A percentile compares a stretch with the other conserved stretches of the same genome.
These are phyloP conservation scores for Triops cancriformis DNA, from an alignment of 1,140 invertebrate species.

Conservation along the genomic window DNA sequence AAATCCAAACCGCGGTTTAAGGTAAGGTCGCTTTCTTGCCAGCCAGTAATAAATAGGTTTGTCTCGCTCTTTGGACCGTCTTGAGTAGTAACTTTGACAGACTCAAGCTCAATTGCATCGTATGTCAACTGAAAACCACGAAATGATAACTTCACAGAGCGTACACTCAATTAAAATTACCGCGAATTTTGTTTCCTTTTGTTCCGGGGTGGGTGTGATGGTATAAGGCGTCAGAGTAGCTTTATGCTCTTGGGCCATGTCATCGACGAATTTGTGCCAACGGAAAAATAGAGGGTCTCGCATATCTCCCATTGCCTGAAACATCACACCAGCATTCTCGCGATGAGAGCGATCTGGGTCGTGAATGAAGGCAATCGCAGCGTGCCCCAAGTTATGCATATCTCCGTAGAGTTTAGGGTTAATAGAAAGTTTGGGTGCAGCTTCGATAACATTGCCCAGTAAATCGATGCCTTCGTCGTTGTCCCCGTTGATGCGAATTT, in stretches of 20 bases:
- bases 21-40: slow-evolving; percentile 64
- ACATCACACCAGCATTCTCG: slow-evolving; percentile 49
- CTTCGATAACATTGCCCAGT: slow-evolving; percentile 69
- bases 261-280: slow-evolving; percentile 70
- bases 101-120: slow-evolving; percentile 50
- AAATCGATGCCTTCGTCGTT: slow-evolving; percentile 60
- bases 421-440: slow-evolving; percentile 54
- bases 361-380: slow-evolving; percentile 56
- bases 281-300: slow-evolving; percentile 76
- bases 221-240: slow-evolving; percentile 54
- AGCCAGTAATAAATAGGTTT: slow-evolving; percentile 50
- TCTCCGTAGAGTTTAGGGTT: slow-evolving; percentile 61
- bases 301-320: slow-evolving; percentile 61
- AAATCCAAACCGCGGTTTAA: slow-evolving; percentile 67
- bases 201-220: slow-evolving; percentile 36
- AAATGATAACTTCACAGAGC: background rate
- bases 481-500: slow-evolving; percentile 49
- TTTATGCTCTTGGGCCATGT: slow-evolving; percentile 69
- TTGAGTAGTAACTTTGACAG: slow-evolving; percentile 40
- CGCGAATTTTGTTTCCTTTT: slow-evolving; percentile 38
- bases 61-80: slow-evolving; percentile 4
- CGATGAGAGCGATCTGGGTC: slow-evolving; percentile 52
- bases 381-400: slow-evolving; percentile 58
- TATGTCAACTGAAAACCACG: slow-evolving; percentile 48
- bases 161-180: background rate